A percentile compares a stretch with the other conserved stretches of the same genome.
Evolutionary conservation across 1,140 invertebrate genomes (phyloP).

Genomic region (Parasteatoda tepidariorum): DNA sequence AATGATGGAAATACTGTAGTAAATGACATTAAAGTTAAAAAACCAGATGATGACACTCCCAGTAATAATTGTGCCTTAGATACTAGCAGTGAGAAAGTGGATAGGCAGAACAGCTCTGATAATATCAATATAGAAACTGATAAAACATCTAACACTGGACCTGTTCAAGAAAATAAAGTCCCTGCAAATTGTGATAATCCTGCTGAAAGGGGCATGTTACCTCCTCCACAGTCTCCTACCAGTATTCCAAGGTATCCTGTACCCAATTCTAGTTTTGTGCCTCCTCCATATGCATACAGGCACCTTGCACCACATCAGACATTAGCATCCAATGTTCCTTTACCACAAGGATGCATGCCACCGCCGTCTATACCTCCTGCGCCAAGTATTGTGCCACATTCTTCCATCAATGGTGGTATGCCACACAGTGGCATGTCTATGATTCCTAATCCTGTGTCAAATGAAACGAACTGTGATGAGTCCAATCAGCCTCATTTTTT

Average conservation of each 20-base stretch:
- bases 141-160: not conserved
- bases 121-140: constrained; percentile 12
- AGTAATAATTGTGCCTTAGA: constrained; percentile 56
- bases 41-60: constrained; percentile 11
- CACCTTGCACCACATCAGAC: constrained; percentile 14
- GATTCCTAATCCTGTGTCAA: constrained; percentile 34
- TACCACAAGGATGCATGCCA: constrained; percentile 34
- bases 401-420: constrained; percentile 22
- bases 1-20: not conserved
- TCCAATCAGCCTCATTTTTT: constrained; percentile 63
- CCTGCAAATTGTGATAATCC: constrained; percentile 26
- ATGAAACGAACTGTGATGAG: constrained; percentile 51
- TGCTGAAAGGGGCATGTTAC: not conserved
- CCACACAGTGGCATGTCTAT: not conserved
- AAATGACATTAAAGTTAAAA: not conserved
- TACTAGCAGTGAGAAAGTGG: constrained; percentile 24
- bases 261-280: not conserved
- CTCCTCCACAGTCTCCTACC: constrained; percentile 6
- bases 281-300: constrained; percentile 15
- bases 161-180: constrained; percentile 2
- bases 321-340: not conserved
- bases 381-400: not conserved
- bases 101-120: not conserved
- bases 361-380: constrained; percentile 35
- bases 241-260: constrained; percentile 11